phyloP scores from a whole-genome alignment of 2,797 vertebrate genomes.

The Typhlichthys subterraneus region DNA sequence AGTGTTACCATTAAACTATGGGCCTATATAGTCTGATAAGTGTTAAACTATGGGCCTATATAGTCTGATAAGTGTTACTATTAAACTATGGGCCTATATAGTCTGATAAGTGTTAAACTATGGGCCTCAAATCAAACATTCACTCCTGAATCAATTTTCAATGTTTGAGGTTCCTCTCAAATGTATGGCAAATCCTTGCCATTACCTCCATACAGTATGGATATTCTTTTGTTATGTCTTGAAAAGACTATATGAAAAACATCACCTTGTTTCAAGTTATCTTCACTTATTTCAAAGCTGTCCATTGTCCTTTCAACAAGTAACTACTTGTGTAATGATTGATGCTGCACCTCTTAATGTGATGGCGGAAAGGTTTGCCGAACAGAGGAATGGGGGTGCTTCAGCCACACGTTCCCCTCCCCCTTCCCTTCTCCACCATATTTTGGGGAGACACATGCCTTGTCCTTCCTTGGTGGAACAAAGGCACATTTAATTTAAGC shows the following conservation, averaged over 20 bases:
- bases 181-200: conserved; percentile 33
- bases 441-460: conserved; percentile 49
- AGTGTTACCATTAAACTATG: too few species aligned
- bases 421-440: not conserved
- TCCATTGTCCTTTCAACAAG: conserved; percentile 71
- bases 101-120: conserved; percentile 24
- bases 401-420: conserved; percentile 25
- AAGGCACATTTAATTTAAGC: conserved; percentile 71
- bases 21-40: too few species aligned
- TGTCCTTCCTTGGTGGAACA: conserved; percentile 67
- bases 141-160: conserved; percentile 26
- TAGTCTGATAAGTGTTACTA: too few species aligned
- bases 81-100: conserved; percentile 37
- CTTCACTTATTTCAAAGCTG: conserved; percentile 75
- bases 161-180: conserved; percentile 39
- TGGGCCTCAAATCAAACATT: conserved; percentile 39
- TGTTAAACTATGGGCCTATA: too few species aligned
- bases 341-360: conserved; percentile 76
- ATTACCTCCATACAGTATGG: conserved; percentile 29
- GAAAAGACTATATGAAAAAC: conserved; percentile 51
- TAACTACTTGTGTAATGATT: conserved; percentile 76
- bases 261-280: conserved; percentile 70
- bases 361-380: conserved; percentile 70
- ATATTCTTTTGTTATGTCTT: conserved; percentile 36
- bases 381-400: conserved; percentile 61